Evolutionary conservation across 2,113 vertebrate genomes (phyloP).

Genomic region (Rhabdomys dilectus): DNA sequence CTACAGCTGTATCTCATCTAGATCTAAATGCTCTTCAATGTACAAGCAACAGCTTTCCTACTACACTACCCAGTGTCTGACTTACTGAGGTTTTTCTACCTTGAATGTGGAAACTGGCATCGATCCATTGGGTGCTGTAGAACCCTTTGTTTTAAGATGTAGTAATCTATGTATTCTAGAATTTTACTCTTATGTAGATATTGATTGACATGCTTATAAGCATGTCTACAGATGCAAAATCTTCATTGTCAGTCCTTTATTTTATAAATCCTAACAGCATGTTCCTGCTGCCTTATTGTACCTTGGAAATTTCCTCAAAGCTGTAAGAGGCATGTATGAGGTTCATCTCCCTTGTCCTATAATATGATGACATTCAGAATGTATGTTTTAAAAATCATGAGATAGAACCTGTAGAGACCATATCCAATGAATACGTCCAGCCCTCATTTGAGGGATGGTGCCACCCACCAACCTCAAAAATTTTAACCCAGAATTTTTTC

Average conservation of each 20-base stretch:
- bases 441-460: too few relatives aligned
- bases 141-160: neutral
- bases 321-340: neutral
- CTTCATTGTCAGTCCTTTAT: neutral
- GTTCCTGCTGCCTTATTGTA: neutral
- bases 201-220: neutral
- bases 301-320: neutral
- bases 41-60: neutral
- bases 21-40: neutral
- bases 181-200: neutral
- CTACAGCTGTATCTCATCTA: neutral
- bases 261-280: neutral
- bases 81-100: neutral
- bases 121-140: neutral
- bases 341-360: neutral
- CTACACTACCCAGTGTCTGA: neutral
- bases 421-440: too few relatives aligned
- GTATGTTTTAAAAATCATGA: neutral
- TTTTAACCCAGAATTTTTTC: too few relatives aligned
- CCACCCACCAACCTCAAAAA: too few relatives aligned
- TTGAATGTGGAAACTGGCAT: neutral
- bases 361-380: neutral
- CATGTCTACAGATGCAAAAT: neutral
- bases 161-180: neutral
- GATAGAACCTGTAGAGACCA: too few relatives aligned